Evolutionary conservation across 2,888 invertebrate species (phyloP).

Genomic region (Meganola albula): DNA sequence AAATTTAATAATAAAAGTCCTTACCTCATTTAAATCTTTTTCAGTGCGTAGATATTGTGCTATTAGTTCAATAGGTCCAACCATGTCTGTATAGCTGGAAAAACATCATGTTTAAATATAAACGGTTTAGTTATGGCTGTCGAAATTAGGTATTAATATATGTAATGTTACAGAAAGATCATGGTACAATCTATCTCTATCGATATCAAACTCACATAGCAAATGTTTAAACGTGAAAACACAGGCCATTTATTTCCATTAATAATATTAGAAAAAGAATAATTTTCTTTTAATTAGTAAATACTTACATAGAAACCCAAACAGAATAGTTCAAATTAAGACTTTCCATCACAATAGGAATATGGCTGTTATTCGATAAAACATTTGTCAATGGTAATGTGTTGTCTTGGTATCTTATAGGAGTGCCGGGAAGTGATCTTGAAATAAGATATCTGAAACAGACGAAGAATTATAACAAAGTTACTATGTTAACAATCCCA

Average conservation of each 20-base stretch:
- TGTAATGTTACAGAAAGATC: too few species aligned
- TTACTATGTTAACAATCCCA: neutral
- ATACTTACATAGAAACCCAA: conserved; percentile 57
- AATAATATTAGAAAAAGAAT: too few species aligned
- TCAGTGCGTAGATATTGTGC: conserved; percentile 47
- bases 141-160: too few species aligned
- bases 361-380: conserved; percentile 70
- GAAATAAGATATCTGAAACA: conserved; percentile 53
- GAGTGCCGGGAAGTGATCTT: conserved; percentile 49
- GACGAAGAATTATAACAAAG: neutral
- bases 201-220: too few species aligned
- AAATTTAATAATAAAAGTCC: conserved; percentile 10
- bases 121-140: too few species aligned
- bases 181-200: too few species aligned
- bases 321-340: conserved; percentile 54
- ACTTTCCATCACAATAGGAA: conserved; percentile 72
- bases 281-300: too few species aligned
- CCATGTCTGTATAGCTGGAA: conserved; percentile 54
- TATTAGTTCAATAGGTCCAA: conserved; percentile 42
- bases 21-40: conserved; percentile 52
- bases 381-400: conserved; percentile 65
- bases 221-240: too few species aligned
- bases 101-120: conserved; percentile 3
- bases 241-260: too few species aligned
- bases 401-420: conserved; percentile 60